Evolutionary conservation across 2,113 vertebrate genomes (phyloP).

Genomic region (Aix galericulata): DNA sequence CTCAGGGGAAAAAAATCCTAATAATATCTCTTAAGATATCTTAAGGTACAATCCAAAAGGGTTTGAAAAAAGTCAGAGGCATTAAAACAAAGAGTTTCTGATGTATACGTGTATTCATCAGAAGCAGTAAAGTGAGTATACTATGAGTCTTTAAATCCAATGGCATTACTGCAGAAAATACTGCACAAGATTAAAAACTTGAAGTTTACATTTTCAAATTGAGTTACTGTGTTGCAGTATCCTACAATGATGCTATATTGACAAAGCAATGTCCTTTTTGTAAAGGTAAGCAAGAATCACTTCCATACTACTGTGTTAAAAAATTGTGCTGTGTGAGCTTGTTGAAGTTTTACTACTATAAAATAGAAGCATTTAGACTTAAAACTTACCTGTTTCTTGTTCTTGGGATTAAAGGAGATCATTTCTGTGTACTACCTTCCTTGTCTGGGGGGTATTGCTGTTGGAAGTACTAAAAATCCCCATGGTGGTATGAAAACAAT

Average conservation of each 20-base stretch:
- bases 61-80: not conserved
- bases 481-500: not conserved
- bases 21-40: not conserved
- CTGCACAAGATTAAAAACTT: not conserved
- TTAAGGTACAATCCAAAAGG: not conserved
- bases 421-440: not conserved
- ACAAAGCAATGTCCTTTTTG: not conserved
- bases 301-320: not conserved
- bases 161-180: not conserved
- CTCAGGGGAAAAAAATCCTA: not conserved
- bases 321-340: not conserved
- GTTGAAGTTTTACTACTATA: not conserved
- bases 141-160: not conserved
- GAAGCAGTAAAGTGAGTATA: accelerated
- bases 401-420: not conserved
- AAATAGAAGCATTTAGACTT: not conserved
- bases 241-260: not conserved
- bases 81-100: not conserved
- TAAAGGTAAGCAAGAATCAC: not conserved
- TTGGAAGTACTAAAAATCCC: not conserved
- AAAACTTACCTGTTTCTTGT: not conserved
- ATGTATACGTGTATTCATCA: not conserved
- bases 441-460: not conserved
- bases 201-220: not conserved
- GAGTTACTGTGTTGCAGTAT: not conserved